Base-by-base conservation (phyloP, 2,113 vertebrate species). In the Apeltes quadracus region DNA sequence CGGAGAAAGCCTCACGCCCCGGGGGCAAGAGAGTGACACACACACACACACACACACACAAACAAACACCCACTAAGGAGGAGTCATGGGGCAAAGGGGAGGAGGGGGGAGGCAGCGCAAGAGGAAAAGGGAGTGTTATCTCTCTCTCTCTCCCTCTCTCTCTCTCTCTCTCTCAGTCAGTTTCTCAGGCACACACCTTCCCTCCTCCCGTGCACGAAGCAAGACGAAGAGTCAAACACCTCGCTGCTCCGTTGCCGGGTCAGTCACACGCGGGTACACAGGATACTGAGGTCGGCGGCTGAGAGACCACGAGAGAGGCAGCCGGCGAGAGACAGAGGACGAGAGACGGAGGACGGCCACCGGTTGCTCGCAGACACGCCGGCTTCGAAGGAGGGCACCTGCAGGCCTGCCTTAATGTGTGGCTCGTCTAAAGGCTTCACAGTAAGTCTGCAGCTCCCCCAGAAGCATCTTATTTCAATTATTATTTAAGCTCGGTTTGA, bases 371-470 rank as follows among this genome's bases (percentile, higher is more conserved):
- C 0, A 65, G 41, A 74, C 62, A 63, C 61, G 76, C 76, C 27
- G 50, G 75, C 62, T 85, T 54, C 61, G 44, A 29, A 76, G 75
- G 69, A 80, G 86, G 68, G 54, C 59, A 76, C 84, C 63, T 64
- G 82, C 70, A n/a, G 78, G 51, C 78, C 79, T 89, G 58, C 74
- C 88, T 29, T 90, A 91, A n/a, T 92, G 91, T 91, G 91, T 80
- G 90, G 89, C 72, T 90, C 89, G 69, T 90, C 83, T 76, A 81
- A 88, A 87, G 91, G 90, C 89, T 91, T 90, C 74, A 86, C 75
- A 82, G 91, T 92, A 87, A 92, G 90, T 91, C 18, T 67, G n/a
- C 61, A 44, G 86, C 68, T 27, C 53, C 69, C 25, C 71, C 7
- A 50, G 39, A 29, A 46, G 59, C 44, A 56, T 71, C 18, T 61